Percentiles rank a stretch among this genome's conserved stretches.
Conservation (phyloP, 2,888 invertebrate genomes). For the Papilio gigon region DNA sequence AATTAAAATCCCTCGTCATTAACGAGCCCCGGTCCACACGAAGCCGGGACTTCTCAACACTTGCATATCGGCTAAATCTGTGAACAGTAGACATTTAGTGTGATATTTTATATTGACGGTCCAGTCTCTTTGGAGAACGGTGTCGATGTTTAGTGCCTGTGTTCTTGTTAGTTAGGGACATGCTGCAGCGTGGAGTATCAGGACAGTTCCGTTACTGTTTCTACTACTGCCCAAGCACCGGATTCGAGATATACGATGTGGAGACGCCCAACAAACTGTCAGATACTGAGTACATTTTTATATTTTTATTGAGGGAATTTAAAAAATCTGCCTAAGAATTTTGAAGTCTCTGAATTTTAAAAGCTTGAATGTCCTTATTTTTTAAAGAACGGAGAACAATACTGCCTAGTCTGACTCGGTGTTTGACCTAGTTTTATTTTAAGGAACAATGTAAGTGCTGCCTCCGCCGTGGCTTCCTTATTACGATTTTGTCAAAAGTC, state of each 20-base stretch:
- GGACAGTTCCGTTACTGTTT: slow-evolving; percentile 70
- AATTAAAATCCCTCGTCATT: slow-evolving; percentile 36
- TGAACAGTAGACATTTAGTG: too few relatives aligned
- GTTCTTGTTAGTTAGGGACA: slow-evolving; percentile 53
- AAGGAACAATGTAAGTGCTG: slow-evolving; percentile 7
- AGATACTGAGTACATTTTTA: background rate
- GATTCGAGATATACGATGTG: slow-evolving; percentile 77
- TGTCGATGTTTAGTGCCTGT: slow-evolving; percentile 62
- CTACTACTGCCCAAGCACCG: slow-evolving; percentile 69
- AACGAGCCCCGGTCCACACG: background rate
- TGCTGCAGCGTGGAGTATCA: slow-evolving; percentile 65
- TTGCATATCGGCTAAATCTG: background rate
- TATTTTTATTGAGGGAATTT: background rate
- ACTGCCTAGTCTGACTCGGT: background rate
- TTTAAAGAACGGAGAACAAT: background rate
- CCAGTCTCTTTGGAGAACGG: background rate
- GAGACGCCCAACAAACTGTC: slow-evolving; percentile 55
- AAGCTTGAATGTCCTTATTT: background rate
- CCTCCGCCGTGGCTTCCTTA: background rate
- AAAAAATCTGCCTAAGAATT: background rate
- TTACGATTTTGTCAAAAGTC: background rate
- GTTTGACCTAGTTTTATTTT: slow-evolving; percentile 9
- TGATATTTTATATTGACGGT: too few relatives aligned
- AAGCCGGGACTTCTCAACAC: background rate
- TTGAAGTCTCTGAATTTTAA: background rate